phyloP scores from a whole-genome alignment of 2,888 invertebrate genomes.

The Melanostoma mellinum region DNA sequence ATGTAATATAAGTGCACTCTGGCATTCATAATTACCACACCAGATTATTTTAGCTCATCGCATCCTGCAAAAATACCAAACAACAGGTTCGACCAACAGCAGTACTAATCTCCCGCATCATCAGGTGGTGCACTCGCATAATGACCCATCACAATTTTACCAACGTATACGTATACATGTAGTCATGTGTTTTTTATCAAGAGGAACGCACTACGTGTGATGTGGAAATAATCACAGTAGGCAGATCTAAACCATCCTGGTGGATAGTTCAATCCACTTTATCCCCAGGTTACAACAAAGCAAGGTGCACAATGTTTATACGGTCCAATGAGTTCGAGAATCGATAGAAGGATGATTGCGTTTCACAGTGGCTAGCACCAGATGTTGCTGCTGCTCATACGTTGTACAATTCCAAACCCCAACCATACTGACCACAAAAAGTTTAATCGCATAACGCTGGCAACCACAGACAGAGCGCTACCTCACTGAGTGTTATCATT shows the following conservation, averaged over 20 bases:
- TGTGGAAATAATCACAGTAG: constrained; percentile 55
- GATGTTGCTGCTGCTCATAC: constrained; percentile 35
- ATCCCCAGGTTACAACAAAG: constrained; percentile 64
- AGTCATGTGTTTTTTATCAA: constrained; percentile 10
- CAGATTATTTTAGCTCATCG: constrained; percentile 55
- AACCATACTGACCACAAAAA: constrained; percentile 48
- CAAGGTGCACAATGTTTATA: constrained; percentile 72
- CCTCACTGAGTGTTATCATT: constrained; percentile 56
- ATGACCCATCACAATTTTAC: constrained; percentile 50
- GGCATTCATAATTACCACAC: constrained; percentile 53
- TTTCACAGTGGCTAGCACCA: constrained; percentile 15
- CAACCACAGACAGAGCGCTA: constrained; percentile 48
- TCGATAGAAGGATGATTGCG: constrained; percentile 39
- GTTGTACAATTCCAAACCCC: constrained; percentile 51
- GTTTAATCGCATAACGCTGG: constrained; percentile 63
- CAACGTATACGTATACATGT: neutral
- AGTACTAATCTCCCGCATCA: constrained; percentile 57
- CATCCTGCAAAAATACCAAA: constrained; percentile 13
- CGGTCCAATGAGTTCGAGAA: constrained; percentile 43
- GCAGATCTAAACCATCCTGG: constrained; percentile 23
- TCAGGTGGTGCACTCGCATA: constrained; percentile 59
- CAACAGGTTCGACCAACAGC: constrained; percentile 47
- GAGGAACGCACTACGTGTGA: constrained; percentile 53
- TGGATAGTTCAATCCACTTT: constrained; percentile 47
- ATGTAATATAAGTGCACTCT: constrained; percentile 57